Conservation (phyloP, 2,888 invertebrate genomes). For the Parnassius orleans region DNA sequence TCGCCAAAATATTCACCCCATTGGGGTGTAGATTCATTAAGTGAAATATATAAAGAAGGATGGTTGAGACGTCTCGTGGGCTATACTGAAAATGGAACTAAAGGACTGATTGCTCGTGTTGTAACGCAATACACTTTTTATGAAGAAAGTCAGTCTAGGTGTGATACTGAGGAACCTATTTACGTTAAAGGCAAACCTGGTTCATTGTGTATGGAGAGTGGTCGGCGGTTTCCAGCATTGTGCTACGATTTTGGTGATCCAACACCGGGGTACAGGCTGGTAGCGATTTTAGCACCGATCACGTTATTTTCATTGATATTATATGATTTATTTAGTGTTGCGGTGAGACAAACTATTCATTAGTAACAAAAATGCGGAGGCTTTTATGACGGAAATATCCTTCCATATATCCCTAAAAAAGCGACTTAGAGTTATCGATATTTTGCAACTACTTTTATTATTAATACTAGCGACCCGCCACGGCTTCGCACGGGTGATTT, state of each 20-base stretch:
- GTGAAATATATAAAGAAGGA: conserved; percentile 45
- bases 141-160: conserved; percentile 49
- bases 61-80: conserved; percentile 43
- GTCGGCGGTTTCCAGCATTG: conserved; percentile 51
- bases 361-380: conserved; percentile 29
- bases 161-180: conserved; percentile 56
- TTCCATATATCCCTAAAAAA: background rate
- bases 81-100: conserved; percentile 48
- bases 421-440: background rate
- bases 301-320: conserved; percentile 65
- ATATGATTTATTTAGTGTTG: conserved; percentile 68
- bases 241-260: conserved; percentile 66
- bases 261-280: conserved; percentile 60
- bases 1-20: conserved; percentile 11
- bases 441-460: background rate
- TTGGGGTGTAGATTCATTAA: conserved; percentile 51
- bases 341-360: conserved; percentile 62
- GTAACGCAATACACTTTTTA: conserved; percentile 58
- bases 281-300: conserved; percentile 64
- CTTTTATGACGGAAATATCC: no score
- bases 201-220: conserved; percentile 54
- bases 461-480: background rate
- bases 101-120: conserved; percentile 51
- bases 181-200: conserved; percentile 57
- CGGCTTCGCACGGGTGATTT: no score